Percentiles rank a stretch among this genome's conserved stretches.
These are phyloP conservation scores for Chaenogobius annularis DNA, from an alignment of 2,113 vertebrate species.

Conservation along the genomic window DNA sequence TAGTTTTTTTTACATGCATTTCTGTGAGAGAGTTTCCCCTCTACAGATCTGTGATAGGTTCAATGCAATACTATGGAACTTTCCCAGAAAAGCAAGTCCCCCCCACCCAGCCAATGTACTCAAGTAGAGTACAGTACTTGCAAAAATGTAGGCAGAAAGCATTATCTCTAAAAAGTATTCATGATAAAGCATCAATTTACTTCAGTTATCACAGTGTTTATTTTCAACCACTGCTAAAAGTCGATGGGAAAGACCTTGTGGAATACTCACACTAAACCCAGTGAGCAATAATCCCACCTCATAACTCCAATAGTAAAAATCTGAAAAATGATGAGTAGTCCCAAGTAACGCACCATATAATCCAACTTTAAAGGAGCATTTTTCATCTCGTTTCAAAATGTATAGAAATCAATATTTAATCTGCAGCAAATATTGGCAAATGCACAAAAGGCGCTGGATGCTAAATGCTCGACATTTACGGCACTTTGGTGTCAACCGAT, in stretches of 20 bases:
- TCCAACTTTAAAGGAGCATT: conserved; percentile 61
- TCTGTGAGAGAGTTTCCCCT: too few species aligned
- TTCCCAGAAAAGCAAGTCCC: too few species aligned
- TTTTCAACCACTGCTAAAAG: not conserved
- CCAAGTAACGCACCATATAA: conserved; percentile 57
- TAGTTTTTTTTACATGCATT: too few species aligned
- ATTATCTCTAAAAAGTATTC: not conserved
- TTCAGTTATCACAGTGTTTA: not conserved
- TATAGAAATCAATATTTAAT: conserved; percentile 82
- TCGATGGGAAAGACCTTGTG: conserved; percentile 15
- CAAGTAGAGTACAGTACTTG: too few species aligned
- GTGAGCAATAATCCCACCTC: conserved; percentile 42
- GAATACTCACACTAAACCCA: conserved; percentile 34
- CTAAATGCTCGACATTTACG: conserved; percentile 51
- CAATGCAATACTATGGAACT: too few species aligned
- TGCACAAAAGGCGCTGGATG: conserved; percentile 62
- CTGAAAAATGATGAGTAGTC: conserved; percentile 63
- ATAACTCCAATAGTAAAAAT: conserved; percentile 48
- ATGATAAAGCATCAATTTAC: not conserved
- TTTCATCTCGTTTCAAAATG: conserved; percentile 71
- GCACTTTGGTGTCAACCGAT: conserved; percentile 48
- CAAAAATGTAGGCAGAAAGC: too few species aligned
- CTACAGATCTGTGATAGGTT: too few species aligned
- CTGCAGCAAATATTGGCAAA: conserved; percentile 72
- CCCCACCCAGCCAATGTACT: too few species aligned